These are phyloP conservation scores for Gouania willdenowi DNA, from an alignment of 2,797 vertebrate genomes.

Conservation along the genomic window DNA sequence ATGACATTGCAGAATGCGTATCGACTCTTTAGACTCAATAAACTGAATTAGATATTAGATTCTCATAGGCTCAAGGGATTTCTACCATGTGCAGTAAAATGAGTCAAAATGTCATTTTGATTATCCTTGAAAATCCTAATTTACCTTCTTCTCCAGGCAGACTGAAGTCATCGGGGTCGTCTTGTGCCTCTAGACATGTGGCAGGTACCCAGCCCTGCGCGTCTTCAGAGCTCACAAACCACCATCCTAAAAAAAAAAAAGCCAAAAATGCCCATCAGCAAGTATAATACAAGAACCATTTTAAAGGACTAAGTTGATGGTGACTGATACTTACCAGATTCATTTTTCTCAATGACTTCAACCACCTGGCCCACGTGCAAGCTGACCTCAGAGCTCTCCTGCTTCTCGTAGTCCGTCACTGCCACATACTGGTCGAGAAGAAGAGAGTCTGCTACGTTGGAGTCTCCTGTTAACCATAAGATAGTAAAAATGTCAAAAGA, in stretches of 20 bases:
- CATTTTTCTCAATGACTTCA: slow-evolving; percentile 99
- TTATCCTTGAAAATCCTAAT: neutral
- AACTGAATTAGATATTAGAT: too few species aligned
- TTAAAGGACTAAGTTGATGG: neutral
- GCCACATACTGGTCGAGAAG: slow-evolving; percentile 96
- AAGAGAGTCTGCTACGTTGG: slow-evolving; percentile 81
- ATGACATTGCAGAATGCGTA: too few species aligned
- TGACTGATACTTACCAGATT: slow-evolving; percentile 80
- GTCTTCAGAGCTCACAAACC: slow-evolving; percentile 94
- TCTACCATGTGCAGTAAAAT: too few species aligned
- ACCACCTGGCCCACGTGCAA: slow-evolving; percentile 92
- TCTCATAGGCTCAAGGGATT: too few species aligned
- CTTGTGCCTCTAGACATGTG: slow-evolving; percentile 94
- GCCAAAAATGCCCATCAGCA: neutral
- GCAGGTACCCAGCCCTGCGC: slow-evolving; percentile 99
- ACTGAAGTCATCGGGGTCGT: slow-evolving; percentile 91
- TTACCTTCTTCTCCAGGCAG: slow-evolving; percentile 93
- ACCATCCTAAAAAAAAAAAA: slow-evolving; percentile 86
- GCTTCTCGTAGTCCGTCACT: slow-evolving; percentile 94
- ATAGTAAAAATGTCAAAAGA: slow-evolving; percentile 5
- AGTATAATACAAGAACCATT: neutral
- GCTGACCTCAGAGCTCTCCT: slow-evolving; percentile 98
- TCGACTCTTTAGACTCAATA: too few species aligned
- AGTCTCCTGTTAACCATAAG: slow-evolving; percentile 77
- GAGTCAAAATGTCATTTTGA: too few species aligned